A percentile compares a stretch with the other conserved stretches of the same genome.
Evolutionary conservation across 1,140 invertebrate genomes (phyloP).

Genomic region (Dolichoris vasculosae): DNA sequence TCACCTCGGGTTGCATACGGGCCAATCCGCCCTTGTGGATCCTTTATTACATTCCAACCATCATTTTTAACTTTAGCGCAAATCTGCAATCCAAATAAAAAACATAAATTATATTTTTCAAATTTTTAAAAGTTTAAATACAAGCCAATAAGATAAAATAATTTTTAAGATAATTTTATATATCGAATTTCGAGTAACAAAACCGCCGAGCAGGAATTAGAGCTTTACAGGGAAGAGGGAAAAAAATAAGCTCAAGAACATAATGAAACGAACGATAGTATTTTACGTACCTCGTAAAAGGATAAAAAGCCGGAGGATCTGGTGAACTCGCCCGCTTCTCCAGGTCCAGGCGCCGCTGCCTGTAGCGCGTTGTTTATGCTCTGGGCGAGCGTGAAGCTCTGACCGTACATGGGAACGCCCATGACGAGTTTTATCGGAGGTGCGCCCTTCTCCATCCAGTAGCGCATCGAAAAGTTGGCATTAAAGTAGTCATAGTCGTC

Average conservation of each 20-base stretch:
- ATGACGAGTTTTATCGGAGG: constrained; percentile 84
- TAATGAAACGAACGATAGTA: not conserved
- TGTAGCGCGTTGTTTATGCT: constrained; percentile 78
- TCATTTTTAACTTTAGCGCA: constrained; percentile 78
- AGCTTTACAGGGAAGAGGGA: not conserved
- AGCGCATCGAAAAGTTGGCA: constrained; percentile 87
- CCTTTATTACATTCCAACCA: constrained; percentile 81
- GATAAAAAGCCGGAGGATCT: constrained; percentile 86
- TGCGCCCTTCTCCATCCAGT: constrained; percentile 87
- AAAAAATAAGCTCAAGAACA: not conserved
- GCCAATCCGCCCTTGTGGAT: constrained; percentile 79
- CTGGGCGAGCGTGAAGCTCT: constrained; percentile 83
- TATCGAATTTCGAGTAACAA: not conserved
- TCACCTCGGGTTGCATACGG: constrained; percentile 83
- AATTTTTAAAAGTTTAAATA: not conserved
- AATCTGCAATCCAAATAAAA: constrained; percentile 72
- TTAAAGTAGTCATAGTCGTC: constrained; percentile 84
- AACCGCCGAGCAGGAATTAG: too few relatives aligned
- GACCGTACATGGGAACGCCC: constrained; percentile 90
- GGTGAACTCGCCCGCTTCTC: constrained; percentile 86
- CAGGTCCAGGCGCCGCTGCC: constrained; percentile 82
- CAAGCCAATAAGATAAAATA: not conserved
- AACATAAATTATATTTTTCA: not conserved
- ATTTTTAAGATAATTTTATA: not conserved
- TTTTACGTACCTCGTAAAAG: constrained; percentile 86